Base-by-base conservation (phyloP, 2,888 invertebrate species). In the Amphimallon solstitiale region DNA sequence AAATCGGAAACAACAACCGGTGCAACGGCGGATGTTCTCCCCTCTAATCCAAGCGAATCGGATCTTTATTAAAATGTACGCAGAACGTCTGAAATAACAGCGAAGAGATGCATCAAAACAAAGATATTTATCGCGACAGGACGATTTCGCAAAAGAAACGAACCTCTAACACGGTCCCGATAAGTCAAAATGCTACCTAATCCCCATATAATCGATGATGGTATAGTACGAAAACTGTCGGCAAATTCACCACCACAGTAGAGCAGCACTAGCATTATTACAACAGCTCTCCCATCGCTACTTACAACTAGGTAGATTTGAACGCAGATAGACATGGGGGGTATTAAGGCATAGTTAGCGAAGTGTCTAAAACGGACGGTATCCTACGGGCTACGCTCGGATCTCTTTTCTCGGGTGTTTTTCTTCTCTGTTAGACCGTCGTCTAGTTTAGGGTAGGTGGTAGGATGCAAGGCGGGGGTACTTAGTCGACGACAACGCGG, bases 271-370 rank as follows among this genome's bases (percentile, higher is more conserved):
- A 23, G 15, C 19, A 23, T 48, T 12, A 17, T n/a, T 12, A 15
- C 48, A 6, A 23, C n/a, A 15, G 17, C 23, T 23, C 19, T 12
- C 48, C 48, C 17, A 23, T 21, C 48, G 17, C 23, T 23, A 48
- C 48, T 21, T 48, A 48, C 15, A n/a, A 29, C 29, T 76, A 76
- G 75, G 76, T 77, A 77, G 77, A 77, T 76, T 75, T 74, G 70
- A 71, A 65, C 68, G 46, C 63, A 76, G 76, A 77, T 77, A 77
- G 75, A 77, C 76, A 76, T 67, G 74, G 29, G 29, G 62, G 79
- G 80, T 77, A 78, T 80, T 80, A 80, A 77, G 76, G 76, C 76
- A 77, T 78, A 78, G 80, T 80, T 79, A 79, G 78, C 78, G 72
- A 78, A 79, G 77, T 76, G 77, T 77, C 78, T 76, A 38, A 46